These are phyloP conservation scores for Trigoniulus corallinus DNA, from an alignment of 1,140 invertebrate genomes.

Conservation along the genomic window DNA sequence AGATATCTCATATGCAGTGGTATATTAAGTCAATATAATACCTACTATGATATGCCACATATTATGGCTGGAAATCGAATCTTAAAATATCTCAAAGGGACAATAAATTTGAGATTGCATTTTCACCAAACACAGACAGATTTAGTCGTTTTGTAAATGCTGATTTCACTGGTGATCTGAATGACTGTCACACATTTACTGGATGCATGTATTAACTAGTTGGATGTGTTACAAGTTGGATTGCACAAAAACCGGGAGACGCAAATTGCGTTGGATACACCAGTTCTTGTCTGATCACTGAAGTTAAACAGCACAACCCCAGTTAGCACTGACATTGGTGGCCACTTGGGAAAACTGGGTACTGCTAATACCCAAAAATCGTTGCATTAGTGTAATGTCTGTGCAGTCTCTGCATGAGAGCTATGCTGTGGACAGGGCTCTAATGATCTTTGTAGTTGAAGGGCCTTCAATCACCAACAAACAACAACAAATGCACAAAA, in stretches of 20 bases:
- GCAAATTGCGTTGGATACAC: too few relatives aligned
- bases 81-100: slow-evolving; percentile 28
- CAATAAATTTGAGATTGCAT: slow-evolving; percentile 15
- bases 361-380: too few relatives aligned
- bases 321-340: too few relatives aligned
- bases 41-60: slow-evolving; percentile 19
- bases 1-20: slow-evolving; percentile 28
- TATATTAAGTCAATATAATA: slow-evolving; percentile 28
- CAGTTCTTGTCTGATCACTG: too few relatives aligned
- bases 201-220: slow-evolving; percentile 10
- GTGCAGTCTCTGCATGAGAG: too few relatives aligned
- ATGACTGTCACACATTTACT: slow-evolving; percentile 10
- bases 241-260: slow-evolving; percentile 13
- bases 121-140: neutral
- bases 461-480: too few relatives aligned
- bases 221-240: slow-evolving; percentile 11
- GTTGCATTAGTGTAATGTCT: too few relatives aligned
- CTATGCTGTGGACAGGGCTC: too few relatives aligned
- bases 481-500: too few relatives aligned
- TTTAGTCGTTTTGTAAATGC: slow-evolving; percentile 10
- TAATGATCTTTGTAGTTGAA: too few relatives aligned
- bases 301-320: too few relatives aligned
- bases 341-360: too few relatives aligned
- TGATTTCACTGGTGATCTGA: slow-evolving; percentile 11
- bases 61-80: slow-evolving; percentile 27